These are phyloP conservation scores for Cryptotis parvus DNA, from an alignment of 2,113 vertebrate species.

Conservation along the genomic window DNA sequence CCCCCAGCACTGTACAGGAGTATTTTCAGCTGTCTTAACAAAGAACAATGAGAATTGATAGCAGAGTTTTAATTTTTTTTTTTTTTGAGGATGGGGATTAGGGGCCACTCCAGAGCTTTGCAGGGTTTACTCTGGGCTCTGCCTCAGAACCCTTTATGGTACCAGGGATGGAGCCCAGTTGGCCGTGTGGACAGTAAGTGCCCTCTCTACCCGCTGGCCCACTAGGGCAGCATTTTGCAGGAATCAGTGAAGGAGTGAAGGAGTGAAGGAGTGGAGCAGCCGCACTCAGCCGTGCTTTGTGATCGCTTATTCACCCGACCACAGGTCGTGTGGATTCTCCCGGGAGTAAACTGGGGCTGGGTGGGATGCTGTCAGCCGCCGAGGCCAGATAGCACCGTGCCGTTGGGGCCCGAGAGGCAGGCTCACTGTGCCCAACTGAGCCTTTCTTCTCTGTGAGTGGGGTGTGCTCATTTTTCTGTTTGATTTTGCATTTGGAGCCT, in stretches of 20 bases:
- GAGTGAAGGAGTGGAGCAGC: neutral
- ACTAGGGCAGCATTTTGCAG: neutral
- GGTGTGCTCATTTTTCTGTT: neutral
- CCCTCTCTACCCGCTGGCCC: too few species aligned
- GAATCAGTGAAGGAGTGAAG: slow-evolving; percentile 9
- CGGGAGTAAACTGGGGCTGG: too few species aligned
- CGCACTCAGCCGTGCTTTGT: slow-evolving; percentile 47
- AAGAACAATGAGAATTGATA: neutral
- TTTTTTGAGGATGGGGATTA: too few species aligned
- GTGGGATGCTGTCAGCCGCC: too few species aligned
- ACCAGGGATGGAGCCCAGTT: too few species aligned
- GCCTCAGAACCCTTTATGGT: too few species aligned
- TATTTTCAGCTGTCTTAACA: slow-evolving; percentile 20
- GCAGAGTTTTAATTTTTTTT: too few species aligned
- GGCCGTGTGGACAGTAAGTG: too few species aligned
- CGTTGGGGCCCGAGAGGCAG: neutral
- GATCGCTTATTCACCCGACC: slow-evolving; percentile 49
- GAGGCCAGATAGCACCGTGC: too few species aligned
- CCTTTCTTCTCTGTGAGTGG: neutral
- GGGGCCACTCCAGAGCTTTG: too few species aligned
- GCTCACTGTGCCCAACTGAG: neutral
- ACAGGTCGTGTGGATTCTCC: neutral
- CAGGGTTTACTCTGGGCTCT: too few species aligned
- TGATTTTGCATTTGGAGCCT: too few species aligned
- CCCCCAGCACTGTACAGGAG: neutral